A percentile compares a stretch with the other conserved stretches of the same genome.
Evolutionary conservation across 2,797 vertebrate species (phyloP).

Genomic region (Chelon auratus): DNA sequence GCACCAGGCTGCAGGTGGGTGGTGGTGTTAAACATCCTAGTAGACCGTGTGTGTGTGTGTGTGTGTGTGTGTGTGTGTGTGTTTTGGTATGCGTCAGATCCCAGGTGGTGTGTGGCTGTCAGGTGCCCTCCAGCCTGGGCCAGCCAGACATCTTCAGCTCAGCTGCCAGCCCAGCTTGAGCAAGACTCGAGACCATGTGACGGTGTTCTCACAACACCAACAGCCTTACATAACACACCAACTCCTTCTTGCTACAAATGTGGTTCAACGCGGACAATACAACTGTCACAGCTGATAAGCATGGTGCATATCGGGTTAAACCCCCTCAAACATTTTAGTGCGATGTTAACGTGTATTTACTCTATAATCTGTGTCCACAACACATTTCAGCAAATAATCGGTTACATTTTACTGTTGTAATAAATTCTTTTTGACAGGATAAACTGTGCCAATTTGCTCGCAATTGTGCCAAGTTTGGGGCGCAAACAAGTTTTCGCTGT

Average conservation of each 20-base stretch:
- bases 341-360: constrained; percentile 42
- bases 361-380: constrained; percentile 17
- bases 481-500: constrained; percentile 55
- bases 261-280: constrained; percentile 43
- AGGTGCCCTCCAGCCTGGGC: constrained; percentile 74
- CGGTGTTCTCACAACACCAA: constrained; percentile 77
- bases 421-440: constrained; percentile 41
- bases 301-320: constrained; percentile 32
- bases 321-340: constrained; percentile 35
- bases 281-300: constrained; percentile 47
- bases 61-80: constrained; percentile 49
- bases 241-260: constrained; percentile 60
- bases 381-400: constrained; percentile 35
- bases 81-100: constrained; percentile 67
- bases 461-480: constrained; percentile 39
- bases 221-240: constrained; percentile 65
- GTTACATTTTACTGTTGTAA: constrained; percentile 44
- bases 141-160: constrained; percentile 69
- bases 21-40: constrained; percentile 56
- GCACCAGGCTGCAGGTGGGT: constrained; percentile 69
- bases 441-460: constrained; percentile 32
- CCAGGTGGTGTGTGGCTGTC: constrained; percentile 80
- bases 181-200: constrained; percentile 71
- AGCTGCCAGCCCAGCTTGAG: constrained; percentile 67
- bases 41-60: constrained; percentile 41